Base-by-base conservation (phyloP, 2,797 vertebrate genomes). In the Tauraco hartlaubi region DNA sequence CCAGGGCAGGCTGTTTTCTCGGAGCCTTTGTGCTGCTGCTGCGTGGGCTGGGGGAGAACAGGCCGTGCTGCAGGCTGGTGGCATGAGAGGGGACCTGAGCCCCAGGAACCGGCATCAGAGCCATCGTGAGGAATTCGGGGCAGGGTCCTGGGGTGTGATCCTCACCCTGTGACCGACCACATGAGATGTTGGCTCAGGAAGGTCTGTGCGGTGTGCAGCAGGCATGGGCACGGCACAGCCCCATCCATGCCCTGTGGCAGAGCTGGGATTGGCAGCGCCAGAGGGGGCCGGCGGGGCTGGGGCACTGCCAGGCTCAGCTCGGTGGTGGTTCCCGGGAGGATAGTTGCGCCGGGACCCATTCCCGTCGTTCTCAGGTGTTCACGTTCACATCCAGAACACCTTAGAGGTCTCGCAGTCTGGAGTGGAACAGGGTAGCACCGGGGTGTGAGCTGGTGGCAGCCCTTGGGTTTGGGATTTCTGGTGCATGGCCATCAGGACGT, bases 381-480 rank as follows among this genome's bases (percentile, higher is more conserved):
- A 0, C 10, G 29, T 72, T 86, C 77, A 39, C 62, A 58, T 44
- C 62, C 31, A 29, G 10, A 31, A 11, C 0, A 1, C 21, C 31
- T 37, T 15, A 3, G 37, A 51, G 68, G 28, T 21, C 20, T 37
- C 54, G 15, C 37, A n/a, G 41, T 4, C 31, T 39, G 59, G 52
- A 28, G 76, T 8, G 16, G 41, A 52, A 64, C 5, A 6, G 39
- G 62, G 55, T 55, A 14, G 31, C 15, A 3, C 1, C 3, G 18
- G 48, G 14, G 4, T 55, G 22, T 1, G 5, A 37, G 5, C 28
- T 17, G 5, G 29, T 41, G 25, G 19, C 1, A 0, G 39, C 13
- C 39, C 9, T 5, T 3, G 43, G 31, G 13, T 49, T 17, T 80
- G 71, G 39, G 77, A 20, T 62, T 54, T 58, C 59, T 43, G 79